phyloP scores from a whole-genome alignment of 2,888 invertebrate genomes.

The Adela reaumurella region DNA sequence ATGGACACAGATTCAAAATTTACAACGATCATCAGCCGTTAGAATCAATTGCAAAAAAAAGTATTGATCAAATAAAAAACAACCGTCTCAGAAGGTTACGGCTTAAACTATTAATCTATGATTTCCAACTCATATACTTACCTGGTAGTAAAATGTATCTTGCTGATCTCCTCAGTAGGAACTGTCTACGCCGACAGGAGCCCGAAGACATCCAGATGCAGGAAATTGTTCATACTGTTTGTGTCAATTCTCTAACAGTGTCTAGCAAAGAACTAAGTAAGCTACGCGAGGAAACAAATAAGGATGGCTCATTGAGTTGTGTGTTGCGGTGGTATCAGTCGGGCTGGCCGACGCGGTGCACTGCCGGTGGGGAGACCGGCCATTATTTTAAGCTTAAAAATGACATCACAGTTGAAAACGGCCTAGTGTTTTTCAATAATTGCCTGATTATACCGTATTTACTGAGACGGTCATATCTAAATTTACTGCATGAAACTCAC shows the following conservation, averaged over 20 bases:
- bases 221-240: not conserved
- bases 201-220: not conserved
- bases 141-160: slow-evolving; percentile 13
- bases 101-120: slow-evolving; percentile 13
- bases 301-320: slow-evolving; percentile 6
- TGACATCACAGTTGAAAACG: slow-evolving; percentile 14
- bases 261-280: slow-evolving; percentile 10
- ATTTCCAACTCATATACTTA: slow-evolving; percentile 13
- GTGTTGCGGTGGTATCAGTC: slow-evolving; percentile 7
- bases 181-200: not conserved
- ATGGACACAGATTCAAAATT: slow-evolving; percentile 9
- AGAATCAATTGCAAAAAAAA: slow-evolving; percentile 8
- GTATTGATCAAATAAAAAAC: slow-evolving; percentile 11
- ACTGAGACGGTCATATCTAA: slow-evolving; percentile 10
- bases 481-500: slow-evolving; percentile 15
- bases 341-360: slow-evolving; percentile 10
- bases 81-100: slow-evolving; percentile 13
- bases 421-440: slow-evolving; percentile 13
- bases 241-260: slow-evolving; percentile 11
- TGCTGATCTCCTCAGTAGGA: slow-evolving; percentile 8
- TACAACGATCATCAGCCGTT: slow-evolving; percentile 11
- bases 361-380: not conserved
- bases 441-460: slow-evolving; percentile 12
- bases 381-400: slow-evolving; percentile 15
- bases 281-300: slow-evolving; percentile 9